phyloP scores from a whole-genome alignment of 2,797 vertebrate genomes.

The Xiphophorus birchmanni region DNA sequence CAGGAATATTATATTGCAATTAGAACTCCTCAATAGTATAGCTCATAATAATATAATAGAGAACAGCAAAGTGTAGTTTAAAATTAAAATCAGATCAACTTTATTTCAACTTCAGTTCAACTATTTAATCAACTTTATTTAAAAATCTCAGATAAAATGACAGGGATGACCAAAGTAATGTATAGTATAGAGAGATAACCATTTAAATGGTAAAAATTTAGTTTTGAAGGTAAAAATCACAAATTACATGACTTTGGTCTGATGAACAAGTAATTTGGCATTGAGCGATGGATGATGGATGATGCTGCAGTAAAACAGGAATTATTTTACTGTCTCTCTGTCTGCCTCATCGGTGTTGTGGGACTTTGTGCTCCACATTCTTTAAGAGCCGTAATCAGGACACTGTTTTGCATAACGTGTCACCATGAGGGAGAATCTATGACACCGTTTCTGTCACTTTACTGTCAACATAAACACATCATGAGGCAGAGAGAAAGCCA shows the following conservation, averaged over 20 bases:
- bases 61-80: not conserved
- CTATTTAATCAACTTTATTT: not conserved
- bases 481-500: conserved; percentile 10
- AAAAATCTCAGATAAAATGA: not conserved
- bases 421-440: conserved; percentile 54
- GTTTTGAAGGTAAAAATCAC: not conserved
- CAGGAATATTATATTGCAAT: not conserved
- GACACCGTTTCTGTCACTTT: conserved; percentile 40
- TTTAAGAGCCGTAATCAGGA: conserved; percentile 54
- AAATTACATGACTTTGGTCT: conserved; percentile 8
- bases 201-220: not conserved
- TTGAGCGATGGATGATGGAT: conserved; percentile 45
- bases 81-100: not conserved
- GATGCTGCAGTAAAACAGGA: conserved; percentile 27
- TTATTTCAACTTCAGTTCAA: not conserved
- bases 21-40: not conserved
- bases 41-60: not conserved
- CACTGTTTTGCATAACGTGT: conserved; percentile 52
- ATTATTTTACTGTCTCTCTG: conserved; percentile 32
- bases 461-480: conserved; percentile 47
- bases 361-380: conserved; percentile 47
- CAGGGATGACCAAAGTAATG: not conserved
- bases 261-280: conserved; percentile 7
- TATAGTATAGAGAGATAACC: not conserved
- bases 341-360: conserved; percentile 16